Base-by-base conservation (phyloP, 1,140 invertebrate species). In the Acromyrmex charruanus region DNA sequence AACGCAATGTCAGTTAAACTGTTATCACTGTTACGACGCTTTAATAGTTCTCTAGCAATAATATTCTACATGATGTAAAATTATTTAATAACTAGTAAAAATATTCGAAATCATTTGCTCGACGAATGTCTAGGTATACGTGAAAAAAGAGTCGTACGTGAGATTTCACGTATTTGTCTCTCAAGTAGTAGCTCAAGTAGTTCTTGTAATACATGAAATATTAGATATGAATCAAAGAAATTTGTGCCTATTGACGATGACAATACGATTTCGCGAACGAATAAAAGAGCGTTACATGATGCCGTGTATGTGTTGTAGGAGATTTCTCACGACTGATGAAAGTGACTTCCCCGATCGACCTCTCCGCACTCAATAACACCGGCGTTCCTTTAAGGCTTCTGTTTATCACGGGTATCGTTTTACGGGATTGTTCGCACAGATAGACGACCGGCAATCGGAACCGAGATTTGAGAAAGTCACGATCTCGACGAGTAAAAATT, bases 331-430 rank as follows among this genome's bases (percentile, higher is more conserved):
- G 55, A 31, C 39, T 61, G 80, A 74, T 75, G 80, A 75, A 59
- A 74, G 68, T 35, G 68, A 84, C 80, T 84, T 84, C 80, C 79
- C 44, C 80, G 12, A 75, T 49, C 80, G 55, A 75, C 69, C 55
- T 61, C 39, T 69, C 39, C 77, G n/a, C 35, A 55, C 63, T 55
- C 80, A 69, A 84, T 84, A 72, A 51, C 79, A n/a, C 55, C 25
- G 25, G 58, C 28, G 55, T 75, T 61, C 16, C 80, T 84, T 49
- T 84, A 84, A 84, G 80, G 80, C 80, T 84, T 84, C 80, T 75
- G 69, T 84, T 84, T 84, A 84, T 84, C 80, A 61, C 69, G 69
- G 55, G 80, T 84, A 63, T 84, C 80, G 55, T 25, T 84, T 84
- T 84, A 84, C 80, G 58, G 80, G 80, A 84, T 84, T 84, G 80